Percentiles rank a stretch among this genome's conserved stretches.
Evolutionary conservation across 2,888 invertebrate species (phyloP).

Genomic region (Cheiracanthium punctorium): DNA sequence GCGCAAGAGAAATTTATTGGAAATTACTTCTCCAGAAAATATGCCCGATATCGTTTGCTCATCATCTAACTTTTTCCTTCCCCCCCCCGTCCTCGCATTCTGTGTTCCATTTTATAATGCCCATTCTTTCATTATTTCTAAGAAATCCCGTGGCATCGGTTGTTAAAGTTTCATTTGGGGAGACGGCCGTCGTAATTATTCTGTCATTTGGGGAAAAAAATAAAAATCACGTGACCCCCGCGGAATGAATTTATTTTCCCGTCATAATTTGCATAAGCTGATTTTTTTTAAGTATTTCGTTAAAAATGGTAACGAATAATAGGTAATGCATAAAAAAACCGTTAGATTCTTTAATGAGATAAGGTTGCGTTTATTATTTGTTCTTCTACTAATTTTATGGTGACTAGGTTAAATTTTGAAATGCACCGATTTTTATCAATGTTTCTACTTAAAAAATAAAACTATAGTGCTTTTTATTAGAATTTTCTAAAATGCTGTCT

Average conservation of each 20-base stretch:
- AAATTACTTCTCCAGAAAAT: neutral
- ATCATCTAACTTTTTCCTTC: neutral
- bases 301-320: no score
- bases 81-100: neutral
- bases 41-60: neutral
- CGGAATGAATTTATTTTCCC: slow-evolving; percentile 4
- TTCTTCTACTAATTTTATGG: no score
- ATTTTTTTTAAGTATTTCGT: neutral
- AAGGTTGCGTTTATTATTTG: no score
- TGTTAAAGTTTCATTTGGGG: slow-evolving; percentile 11
- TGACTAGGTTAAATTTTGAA: no score
- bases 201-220: slow-evolving; percentile 2
- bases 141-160: neutral
- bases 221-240: neutral
- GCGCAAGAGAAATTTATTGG: neutral
- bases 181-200: neutral
- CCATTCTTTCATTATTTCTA: slow-evolving; percentile 17
- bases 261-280: slow-evolving; percentile 7
- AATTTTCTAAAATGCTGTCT: no score
- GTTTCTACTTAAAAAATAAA: no score
- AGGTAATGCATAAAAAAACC: no score
- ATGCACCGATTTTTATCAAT: no score
- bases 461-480: no score
- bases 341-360: no score
- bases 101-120: neutral